A percentile compares a stretch with the other conserved stretches of the same genome.
Evolutionary conservation across 2,113 vertebrate genomes (phyloP).

Genomic region (Rhipidura dahli): DNA sequence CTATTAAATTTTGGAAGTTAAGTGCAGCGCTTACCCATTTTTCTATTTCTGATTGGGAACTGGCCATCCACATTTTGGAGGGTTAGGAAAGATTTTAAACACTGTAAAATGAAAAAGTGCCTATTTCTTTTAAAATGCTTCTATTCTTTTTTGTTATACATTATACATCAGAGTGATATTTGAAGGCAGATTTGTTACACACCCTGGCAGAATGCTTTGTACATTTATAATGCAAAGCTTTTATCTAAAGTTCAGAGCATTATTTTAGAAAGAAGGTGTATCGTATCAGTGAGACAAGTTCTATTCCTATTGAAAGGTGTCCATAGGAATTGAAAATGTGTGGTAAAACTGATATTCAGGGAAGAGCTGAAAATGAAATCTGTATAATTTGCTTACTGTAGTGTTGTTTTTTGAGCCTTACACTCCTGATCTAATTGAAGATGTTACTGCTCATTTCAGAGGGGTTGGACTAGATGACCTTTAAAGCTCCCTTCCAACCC

Average conservation of each 20-base stretch:
- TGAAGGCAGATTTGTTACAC: slow-evolving; percentile 71
- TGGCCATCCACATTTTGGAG: slow-evolving; percentile 7
- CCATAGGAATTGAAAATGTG: neutral
- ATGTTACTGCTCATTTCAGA: neutral
- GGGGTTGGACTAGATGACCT: neutral
- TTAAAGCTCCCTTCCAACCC: neutral
- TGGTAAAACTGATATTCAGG: neutral
- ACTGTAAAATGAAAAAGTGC: neutral
- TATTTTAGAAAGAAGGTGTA: slow-evolving; percentile 66
- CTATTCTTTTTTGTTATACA: slow-evolving; percentile 66
- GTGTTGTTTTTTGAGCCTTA: neutral
- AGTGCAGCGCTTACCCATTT: neutral
- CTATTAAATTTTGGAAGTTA: slow-evolving; percentile 25
- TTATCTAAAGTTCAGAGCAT: slow-evolving; percentile 73
- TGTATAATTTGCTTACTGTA: neutral
- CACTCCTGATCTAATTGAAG: neutral
- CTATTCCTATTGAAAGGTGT: neutral
- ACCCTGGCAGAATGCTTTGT: slow-evolving; percentile 63
- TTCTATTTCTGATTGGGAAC: slow-evolving; percentile 9
- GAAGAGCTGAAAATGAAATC: neutral
- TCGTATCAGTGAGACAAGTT: slow-evolving; percentile 6
- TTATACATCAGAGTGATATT: slow-evolving; percentile 70
- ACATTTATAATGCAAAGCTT: slow-evolving; percentile 75
- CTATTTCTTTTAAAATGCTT: slow-evolving; percentile 55
- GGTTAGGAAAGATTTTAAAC: slow-evolving; percentile 32